Conservation (phyloP, 2,888 invertebrate genomes). For the Anoncus sp. region DNA sequence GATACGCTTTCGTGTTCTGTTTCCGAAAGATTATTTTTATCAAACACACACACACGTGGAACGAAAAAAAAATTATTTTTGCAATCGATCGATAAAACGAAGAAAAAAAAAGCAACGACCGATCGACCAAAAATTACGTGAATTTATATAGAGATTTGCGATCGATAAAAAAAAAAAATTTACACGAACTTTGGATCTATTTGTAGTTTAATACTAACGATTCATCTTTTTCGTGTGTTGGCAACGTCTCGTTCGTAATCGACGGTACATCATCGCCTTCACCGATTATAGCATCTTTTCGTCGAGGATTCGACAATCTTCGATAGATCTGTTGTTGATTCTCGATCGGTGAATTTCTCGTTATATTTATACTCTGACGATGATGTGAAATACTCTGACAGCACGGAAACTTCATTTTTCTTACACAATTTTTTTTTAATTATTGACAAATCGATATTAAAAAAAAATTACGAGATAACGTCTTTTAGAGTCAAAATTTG, state of each 20-base stretch:
- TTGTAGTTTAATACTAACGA: conserved; percentile 61
- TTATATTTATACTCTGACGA: conserved; percentile 44
- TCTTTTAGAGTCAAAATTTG: no score
- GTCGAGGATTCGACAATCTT: conserved; percentile 57
- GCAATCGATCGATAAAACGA: not conserved
- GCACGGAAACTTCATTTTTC: conserved; percentile 61
- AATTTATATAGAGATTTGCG: no score
- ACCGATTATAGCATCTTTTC: conserved; percentile 72
- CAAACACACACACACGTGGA: not conserved
- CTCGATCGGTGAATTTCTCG: not conserved
- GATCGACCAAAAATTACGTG: no score
- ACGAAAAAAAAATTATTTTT: not conserved
- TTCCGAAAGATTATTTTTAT: not conserved
- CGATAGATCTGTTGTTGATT: conserved; percentile 67
- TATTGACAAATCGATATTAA: not conserved
- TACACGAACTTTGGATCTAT: not conserved
- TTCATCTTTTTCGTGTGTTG: conserved; percentile 62
- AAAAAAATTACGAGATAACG: not conserved
- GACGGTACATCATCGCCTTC: conserved; percentile 60
- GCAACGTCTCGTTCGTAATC: conserved; percentile 9
- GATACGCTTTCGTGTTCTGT: conserved; percentile 86
- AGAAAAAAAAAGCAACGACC: no score
- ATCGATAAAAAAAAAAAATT: not conserved
- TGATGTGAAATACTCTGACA: conserved; percentile 45
- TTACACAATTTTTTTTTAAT: not conserved